A percentile compares a stretch with the other conserved stretches of the same genome.
Evolutionary conservation across 2,888 invertebrate species (phyloP).

Genomic region (Agrotis segetum): DNA sequence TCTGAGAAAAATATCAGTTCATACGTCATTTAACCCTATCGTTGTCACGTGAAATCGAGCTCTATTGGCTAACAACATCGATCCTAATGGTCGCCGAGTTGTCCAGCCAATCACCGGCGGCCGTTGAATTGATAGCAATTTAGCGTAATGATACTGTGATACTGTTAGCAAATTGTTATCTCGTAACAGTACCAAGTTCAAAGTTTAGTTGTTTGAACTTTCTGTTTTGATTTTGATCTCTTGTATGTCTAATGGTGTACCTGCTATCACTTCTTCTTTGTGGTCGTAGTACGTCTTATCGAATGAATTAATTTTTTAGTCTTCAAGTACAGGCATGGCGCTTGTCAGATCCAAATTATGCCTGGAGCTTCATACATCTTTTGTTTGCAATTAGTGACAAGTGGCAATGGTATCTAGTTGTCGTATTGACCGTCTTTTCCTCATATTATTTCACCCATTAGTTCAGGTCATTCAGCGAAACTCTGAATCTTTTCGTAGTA

Average conservation of each 20-base stretch:
- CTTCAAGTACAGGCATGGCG: no score
- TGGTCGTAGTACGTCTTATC: no score
- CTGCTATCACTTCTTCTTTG: no score
- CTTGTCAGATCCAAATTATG: background rate
- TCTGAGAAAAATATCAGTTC: conserved; percentile 50
- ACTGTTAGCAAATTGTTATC: conserved; percentile 56
- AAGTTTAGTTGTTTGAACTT: conserved; percentile 39
- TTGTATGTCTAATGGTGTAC: background rate
- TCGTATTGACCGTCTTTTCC: background rate
- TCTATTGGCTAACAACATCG: conserved; percentile 63
- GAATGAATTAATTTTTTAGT: no score
- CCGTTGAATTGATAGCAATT: conserved; percentile 69
- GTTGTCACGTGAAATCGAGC: conserved; percentile 43
- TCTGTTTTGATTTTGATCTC: conserved; percentile 16
- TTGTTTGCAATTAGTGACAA: background rate
- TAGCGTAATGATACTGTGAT: conserved; percentile 63
- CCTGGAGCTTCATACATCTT: background rate
- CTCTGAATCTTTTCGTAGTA: background rate
- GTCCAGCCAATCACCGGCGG: conserved; percentile 60
- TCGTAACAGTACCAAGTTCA: conserved; percentile 37
- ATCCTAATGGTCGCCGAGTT: conserved; percentile 40
- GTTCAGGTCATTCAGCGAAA: background rate
- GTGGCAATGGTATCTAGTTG: no score
- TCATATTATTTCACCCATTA: conserved; percentile 14
- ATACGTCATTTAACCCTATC: conserved; percentile 56